Base-by-base conservation (phyloP, 2,888 invertebrate genomes). In the Poecilobothrus nobilitatus region DNA sequence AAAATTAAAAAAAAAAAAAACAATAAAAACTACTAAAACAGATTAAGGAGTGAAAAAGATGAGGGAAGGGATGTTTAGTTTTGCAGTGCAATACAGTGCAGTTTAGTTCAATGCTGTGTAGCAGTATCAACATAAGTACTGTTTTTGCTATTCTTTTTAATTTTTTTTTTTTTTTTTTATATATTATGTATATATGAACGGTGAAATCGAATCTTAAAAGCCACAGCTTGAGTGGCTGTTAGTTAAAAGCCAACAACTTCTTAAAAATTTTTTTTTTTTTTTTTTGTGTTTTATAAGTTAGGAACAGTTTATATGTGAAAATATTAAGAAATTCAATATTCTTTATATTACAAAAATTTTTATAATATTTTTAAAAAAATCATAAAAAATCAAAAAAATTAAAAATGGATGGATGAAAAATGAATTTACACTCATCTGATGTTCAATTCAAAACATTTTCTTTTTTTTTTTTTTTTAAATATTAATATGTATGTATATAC, bases 151-250 rank as follows among this genome's bases (percentile, higher is more conserved):
- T n/a, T n/a, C n/a, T n/a, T n/a, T n/a, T n/a, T 12, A 2, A 41
- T 41, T 41, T 41, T 41, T 41, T 41, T 12, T 41, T 3, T 41
- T 9, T 41, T 41, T 2, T 41, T 41, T 15, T 41, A 5, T 41
- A 27, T 27, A 27, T 27, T 12, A n/a, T n/a, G n/a, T n/a, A n/a
- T n/a, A n/a, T 44, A 44, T 18, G 18, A 53, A 53, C 53, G 53
- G 53, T 53, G 53, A 53, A 53, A 53, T 53, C 53, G 53, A 53
- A 53, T 53, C 53, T 53, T 53, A 53, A 53, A 53, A 53, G 53
- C 53, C 53, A 53, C 53, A 53, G 53, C 53, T 53, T 53, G 53
- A 53, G 53, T 53, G 53, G 53, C 53, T 53, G 53, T 53, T 53
- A 53, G 53, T 53, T 53, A 53, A 53, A 15, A 53, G 53, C 53